Conservation (phyloP, 2,113 vertebrate genomes). For the Brachyistius frenatus region DNA sequence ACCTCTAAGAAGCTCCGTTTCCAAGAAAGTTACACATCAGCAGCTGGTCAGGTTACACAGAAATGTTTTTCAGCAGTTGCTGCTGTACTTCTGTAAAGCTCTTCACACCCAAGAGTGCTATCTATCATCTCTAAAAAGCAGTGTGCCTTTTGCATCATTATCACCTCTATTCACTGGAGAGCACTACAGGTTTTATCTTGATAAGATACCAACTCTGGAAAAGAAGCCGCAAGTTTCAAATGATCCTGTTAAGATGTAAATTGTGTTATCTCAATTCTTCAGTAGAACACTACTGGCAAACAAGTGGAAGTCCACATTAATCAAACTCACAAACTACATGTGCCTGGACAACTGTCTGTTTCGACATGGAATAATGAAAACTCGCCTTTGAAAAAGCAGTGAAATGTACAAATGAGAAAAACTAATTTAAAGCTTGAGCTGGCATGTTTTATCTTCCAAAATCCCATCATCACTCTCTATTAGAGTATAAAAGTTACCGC, state of each 20-base stretch:
- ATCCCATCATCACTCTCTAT: background rate
- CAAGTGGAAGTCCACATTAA: too few species aligned
- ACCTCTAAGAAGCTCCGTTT: slow-evolving; percentile 6
- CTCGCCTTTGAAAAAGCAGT: background rate
- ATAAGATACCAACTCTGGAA: background rate
- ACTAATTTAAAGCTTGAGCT: background rate
- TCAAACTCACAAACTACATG: background rate
- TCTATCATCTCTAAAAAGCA: background rate
- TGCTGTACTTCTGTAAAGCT: background rate
- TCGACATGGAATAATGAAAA: too few species aligned
- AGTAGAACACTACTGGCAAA: too few species aligned
- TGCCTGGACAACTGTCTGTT: background rate
- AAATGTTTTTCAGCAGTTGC: slow-evolving; percentile 5
- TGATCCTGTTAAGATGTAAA: background rate
- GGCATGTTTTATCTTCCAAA: slow-evolving; percentile 1
- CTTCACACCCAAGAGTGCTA: background rate
- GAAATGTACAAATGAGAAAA: background rate
- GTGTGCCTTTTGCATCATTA: slow-evolving; percentile 6
- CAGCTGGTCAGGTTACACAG: background rate
- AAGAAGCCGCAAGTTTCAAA: background rate
- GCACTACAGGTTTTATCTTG: background rate
- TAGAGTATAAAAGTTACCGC: background rate
- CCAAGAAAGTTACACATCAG: slow-evolving; percentile 4
- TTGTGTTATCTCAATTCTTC: background rate
- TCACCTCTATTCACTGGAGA: slow-evolving; percentile 4